Evolutionary conservation across 2,888 invertebrate genomes (phyloP).

Genomic region (Drosophila anomalata): DNA sequence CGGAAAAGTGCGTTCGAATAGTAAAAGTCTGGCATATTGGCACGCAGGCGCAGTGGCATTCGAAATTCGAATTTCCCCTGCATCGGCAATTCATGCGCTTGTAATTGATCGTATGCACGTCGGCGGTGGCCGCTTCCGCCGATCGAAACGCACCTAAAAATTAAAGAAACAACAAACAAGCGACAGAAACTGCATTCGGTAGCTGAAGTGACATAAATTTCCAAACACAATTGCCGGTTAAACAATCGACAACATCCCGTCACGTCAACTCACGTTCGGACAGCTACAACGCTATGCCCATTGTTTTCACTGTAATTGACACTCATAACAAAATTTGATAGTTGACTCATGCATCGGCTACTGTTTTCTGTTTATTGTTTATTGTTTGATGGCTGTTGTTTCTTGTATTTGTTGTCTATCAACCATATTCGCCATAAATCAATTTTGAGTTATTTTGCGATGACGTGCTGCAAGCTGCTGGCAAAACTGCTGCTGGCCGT

Average conservation of each 20-base stretch:
- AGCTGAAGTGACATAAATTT: constrained; percentile 70
- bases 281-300: constrained; percentile 56
- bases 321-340: constrained; percentile 79
- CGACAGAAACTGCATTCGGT: constrained; percentile 4
- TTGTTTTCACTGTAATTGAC: constrained; percentile 78
- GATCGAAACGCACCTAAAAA: constrained; percentile 12
- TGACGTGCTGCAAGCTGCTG: constrained; percentile 60
- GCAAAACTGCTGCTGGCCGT: constrained; percentile 4
- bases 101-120: constrained; percentile 70
- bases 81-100: constrained; percentile 68
- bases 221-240: constrained; percentile 78
- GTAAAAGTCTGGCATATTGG: constrained; percentile 53
- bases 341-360: constrained; percentile 71
- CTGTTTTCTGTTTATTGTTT: constrained; percentile 27
- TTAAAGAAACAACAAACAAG: not conserved
- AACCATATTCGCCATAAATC: constrained; percentile 74
- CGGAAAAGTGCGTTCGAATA: constrained; percentile 52
- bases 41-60: constrained; percentile 44
- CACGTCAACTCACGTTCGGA: constrained; percentile 71
- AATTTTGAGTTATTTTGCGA: constrained; percentile 75
- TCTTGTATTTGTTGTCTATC: constrained; percentile 58
- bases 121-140: constrained; percentile 66
- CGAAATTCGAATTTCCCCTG: constrained; percentile 55
- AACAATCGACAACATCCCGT: constrained; percentile 82
- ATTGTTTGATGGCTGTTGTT: constrained; percentile 25